Evolutionary conservation across 2,113 vertebrate genomes (phyloP), one percentile per base, ranked within the genome.

Genomic region (Rhinogobius similis): DNA sequence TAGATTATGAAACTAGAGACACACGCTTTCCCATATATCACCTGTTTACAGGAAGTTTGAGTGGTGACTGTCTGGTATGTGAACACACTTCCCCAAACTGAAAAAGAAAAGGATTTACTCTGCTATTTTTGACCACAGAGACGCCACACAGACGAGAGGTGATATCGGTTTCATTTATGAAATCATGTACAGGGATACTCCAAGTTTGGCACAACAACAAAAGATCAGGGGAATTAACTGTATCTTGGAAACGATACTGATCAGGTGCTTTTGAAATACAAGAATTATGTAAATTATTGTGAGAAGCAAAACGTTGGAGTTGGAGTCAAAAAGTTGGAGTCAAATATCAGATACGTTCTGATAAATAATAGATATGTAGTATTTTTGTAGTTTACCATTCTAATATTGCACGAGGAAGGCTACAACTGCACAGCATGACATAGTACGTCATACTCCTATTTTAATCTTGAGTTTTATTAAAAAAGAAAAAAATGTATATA

Each of bases 21-120:
- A 50, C 73, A 78, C 48, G 46, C 65, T 82, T 87, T 83, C 70
- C 67, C 74, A 63, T 46, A 38, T 59, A 64, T 65, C 68, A 87
- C 84, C 82, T 85, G 80, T 82, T 91, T 83, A 90, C 86, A 65
- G 74, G 84, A 90, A 91, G 83, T 72, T 50, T 41, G 53, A 80
- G 39, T 68, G 59, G 53, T 38, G 20, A 39, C 46, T 39, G 1
- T 62, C 72, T 66, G 62, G 48, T 70, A 26, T 75, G 65, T 77
- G 73, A 68, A 14, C 16, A 38, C 29, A 67, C 82, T 71, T 70
- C 46, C 36, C 55, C 77, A 70, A 27, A 55, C 72, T 65, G 68
- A 77, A 66, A 65, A 10, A 55, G 20, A 14, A 67, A 65, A 59
- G 55, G 63, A 82, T 86, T 87, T 72, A 43, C 76, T 20, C 21